Evolutionary conservation across 2,888 invertebrate species (phyloP).

Genomic region (Myopa testacea): DNA sequence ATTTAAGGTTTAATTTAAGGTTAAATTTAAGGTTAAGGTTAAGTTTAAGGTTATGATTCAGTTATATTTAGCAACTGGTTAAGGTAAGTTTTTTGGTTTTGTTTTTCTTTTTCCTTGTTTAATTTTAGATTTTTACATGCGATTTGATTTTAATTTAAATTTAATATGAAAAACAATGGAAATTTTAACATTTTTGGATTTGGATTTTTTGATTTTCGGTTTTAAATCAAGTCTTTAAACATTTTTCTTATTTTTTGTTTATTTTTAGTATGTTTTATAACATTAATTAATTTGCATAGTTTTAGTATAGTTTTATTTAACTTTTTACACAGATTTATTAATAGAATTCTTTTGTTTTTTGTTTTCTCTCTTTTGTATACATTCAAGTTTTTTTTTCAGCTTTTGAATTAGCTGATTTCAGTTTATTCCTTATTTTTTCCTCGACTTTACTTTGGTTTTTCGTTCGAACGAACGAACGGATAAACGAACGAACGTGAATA

Average conservation of each 20-base stretch:
- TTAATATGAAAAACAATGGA: slow-evolving; percentile 16
- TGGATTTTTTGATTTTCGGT: slow-evolving; percentile 10
- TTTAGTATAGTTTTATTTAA: slow-evolving; percentile 17
- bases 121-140: neutral
- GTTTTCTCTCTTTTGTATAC: slow-evolving; percentile 21
- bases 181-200: slow-evolving; percentile 38
- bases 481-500: slow-evolving; percentile 8
- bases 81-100: neutral
- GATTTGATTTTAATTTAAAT: neutral
- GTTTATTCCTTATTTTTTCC: slow-evolving; percentile 36
- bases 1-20: too few species aligned
- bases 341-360: slow-evolving; percentile 5
- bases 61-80: neutral
- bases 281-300: neutral
- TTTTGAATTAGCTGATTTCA: neutral
- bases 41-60: too few species aligned
- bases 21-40: too few species aligned
- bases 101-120: neutral
- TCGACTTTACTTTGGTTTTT: neutral
- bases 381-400: slow-evolving; percentile 7
- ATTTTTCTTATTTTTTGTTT: slow-evolving; percentile 14
- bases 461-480: neutral
- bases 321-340: slow-evolving; percentile 36
- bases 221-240: slow-evolving; percentile 29
- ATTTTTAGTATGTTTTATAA: slow-evolving; percentile 10